Conservation (phyloP, 2,888 invertebrate genomes). For the Phyllotreta striolata region DNA sequence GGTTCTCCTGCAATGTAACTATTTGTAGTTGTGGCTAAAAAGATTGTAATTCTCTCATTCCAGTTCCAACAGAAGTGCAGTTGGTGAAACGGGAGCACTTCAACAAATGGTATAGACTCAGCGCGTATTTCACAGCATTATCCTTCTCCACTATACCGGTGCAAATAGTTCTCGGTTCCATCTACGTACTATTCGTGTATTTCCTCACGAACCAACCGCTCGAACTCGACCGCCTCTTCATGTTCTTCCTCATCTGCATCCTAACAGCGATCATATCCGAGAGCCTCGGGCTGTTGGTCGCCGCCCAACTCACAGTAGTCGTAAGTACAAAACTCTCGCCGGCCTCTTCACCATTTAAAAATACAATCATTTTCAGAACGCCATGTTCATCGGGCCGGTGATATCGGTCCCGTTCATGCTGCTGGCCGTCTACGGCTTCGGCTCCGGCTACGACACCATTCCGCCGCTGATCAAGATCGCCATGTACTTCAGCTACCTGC, state of each 20-base stretch:
- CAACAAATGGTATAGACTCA: conserved; percentile 84
- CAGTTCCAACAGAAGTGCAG: conserved; percentile 82
- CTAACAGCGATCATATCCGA: conserved; percentile 80
- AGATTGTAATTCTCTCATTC: conserved; percentile 45
- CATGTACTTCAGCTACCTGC: conserved; percentile 83
- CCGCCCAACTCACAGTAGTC: conserved; percentile 77
- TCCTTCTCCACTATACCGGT: conserved; percentile 76
- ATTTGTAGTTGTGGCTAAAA: conserved; percentile 8
- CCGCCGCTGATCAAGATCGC: conserved; percentile 80
- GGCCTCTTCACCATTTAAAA: neutral
- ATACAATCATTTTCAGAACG: conserved; percentile 68
- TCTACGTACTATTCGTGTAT: conserved; percentile 77
- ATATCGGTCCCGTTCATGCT: conserved; percentile 87
- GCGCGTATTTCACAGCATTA: conserved; percentile 80
- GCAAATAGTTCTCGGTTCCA: conserved; percentile 72
- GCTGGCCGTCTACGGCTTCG: conserved; percentile 87
- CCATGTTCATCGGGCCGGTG: conserved; percentile 90
- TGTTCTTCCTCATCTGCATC: conserved; percentile 76
- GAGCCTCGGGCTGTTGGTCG: conserved; percentile 78
- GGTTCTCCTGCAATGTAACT: conserved; percentile 80
- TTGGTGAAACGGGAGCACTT: conserved; percentile 83
- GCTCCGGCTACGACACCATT: conserved; percentile 71
- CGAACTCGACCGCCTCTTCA: conserved; percentile 70
- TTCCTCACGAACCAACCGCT: conserved; percentile 79
- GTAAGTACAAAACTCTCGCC: conserved; percentile 64